Conservation (phyloP, 2,888 invertebrate species). For the Epirrita christyi region DNA sequence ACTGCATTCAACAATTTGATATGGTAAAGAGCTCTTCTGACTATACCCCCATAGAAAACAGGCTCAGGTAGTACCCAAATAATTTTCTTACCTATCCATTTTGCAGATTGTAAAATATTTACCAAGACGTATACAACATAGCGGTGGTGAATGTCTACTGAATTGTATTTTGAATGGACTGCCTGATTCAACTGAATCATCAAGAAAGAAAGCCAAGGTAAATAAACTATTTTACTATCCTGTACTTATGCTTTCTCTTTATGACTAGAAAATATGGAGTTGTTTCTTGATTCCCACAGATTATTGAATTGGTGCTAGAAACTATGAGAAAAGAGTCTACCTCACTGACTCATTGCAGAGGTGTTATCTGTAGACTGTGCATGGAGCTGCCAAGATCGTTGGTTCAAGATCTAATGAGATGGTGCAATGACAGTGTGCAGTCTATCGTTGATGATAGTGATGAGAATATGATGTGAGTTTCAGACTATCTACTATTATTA, state of each 20-base stretch:
- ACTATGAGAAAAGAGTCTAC: slow-evolving; percentile 66
- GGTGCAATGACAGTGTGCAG: slow-evolving; percentile 73
- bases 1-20: slow-evolving; percentile 60
- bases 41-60: not conserved
- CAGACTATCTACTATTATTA: too few relatives aligned
- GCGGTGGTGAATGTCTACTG: slow-evolving; percentile 65
- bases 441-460: slow-evolving; percentile 73
- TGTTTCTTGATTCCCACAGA: slow-evolving; percentile 46
- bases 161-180: slow-evolving; percentile 69
- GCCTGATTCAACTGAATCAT: slow-evolving; percentile 46
- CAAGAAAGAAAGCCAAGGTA: slow-evolving; percentile 63
- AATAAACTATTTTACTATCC: not conserved
- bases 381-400: slow-evolving; percentile 64
- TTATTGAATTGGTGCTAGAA: slow-evolving; percentile 61
- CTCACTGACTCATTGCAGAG: slow-evolving; percentile 68
- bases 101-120: slow-evolving; percentile 63
- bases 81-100: not conserved
- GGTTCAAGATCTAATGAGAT: slow-evolving; percentile 57
- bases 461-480: slow-evolving; percentile 75
- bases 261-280: too few relatives aligned
- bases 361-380: slow-evolving; percentile 65
- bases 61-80: not conserved
- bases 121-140: slow-evolving; percentile 61
- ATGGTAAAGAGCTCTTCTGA: slow-evolving; percentile 46
- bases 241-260: not conserved